phyloP scores from a whole-genome alignment of 2,797 vertebrate species.

The Sebastiscus albofasciatus region DNA sequence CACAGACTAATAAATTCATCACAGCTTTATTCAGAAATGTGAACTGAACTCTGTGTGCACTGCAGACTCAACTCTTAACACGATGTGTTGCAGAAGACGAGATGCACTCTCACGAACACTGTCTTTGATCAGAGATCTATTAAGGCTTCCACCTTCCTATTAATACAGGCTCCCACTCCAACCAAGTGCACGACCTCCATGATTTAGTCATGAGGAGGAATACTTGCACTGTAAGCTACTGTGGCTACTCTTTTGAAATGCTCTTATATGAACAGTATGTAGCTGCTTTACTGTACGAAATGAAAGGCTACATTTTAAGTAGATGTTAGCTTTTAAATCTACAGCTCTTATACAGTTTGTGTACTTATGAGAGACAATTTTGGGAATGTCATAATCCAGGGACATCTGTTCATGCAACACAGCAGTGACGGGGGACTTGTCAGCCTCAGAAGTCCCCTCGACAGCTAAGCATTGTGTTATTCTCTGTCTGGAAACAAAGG shows the following conservation, averaged over 20 bases:
- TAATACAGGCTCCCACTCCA: slow-evolving; percentile 36
- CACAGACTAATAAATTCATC: not conserved
- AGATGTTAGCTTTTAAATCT: not conserved
- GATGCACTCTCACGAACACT: slow-evolving; percentile 9
- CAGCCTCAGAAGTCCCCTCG: slow-evolving; percentile 8
- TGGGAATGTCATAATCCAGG: slow-evolving; percentile 14
- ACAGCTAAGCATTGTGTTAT: slow-evolving; percentile 23
- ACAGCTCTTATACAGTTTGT: not conserved
- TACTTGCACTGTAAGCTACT: slow-evolving; percentile 2
- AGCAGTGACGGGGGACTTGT: slow-evolving; percentile 21
- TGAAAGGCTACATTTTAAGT: not conserved
- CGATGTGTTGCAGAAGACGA: not conserved
- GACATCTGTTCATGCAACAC: slow-evolving; percentile 30
- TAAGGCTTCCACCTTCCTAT: slow-evolving; percentile 28
- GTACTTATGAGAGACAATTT: slow-evolving; percentile 2
- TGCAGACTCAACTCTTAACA: not conserved
- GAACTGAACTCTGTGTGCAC: slow-evolving; percentile 7
- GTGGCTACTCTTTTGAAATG: not conserved
- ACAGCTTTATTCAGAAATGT: not conserved
- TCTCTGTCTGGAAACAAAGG: slow-evolving; percentile 70
- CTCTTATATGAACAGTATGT: not conserved
- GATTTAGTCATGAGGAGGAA: slow-evolving; percentile 26
- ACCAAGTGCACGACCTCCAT: slow-evolving; percentile 38
- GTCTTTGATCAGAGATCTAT: slow-evolving; percentile 42
- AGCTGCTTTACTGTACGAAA: not conserved